Evolutionary conservation across 2,888 invertebrate genomes (phyloP).

Genomic region (Troides helena): DNA sequence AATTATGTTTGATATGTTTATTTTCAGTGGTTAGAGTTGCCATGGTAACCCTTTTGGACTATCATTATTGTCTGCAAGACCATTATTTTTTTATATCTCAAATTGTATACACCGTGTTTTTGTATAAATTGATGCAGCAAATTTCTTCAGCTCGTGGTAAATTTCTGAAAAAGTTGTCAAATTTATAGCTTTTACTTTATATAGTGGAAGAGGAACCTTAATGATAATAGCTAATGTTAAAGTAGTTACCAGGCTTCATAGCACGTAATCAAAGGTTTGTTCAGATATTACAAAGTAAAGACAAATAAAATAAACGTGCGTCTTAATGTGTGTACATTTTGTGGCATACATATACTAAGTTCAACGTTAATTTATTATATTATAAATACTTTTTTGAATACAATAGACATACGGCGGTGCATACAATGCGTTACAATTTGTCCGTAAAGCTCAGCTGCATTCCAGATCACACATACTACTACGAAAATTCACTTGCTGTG

Average conservation of each 20-base stretch:
- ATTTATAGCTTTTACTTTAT: background rate
- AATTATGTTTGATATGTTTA: no score
- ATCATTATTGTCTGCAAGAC: no score
- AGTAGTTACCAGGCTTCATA: no score
- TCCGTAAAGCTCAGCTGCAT: no score
- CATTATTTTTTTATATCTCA: no score
- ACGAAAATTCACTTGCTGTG: no score
- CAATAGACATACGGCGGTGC: background rate
- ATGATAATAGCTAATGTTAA: background rate
- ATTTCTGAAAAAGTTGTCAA: background rate
- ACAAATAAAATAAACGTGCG: background rate
- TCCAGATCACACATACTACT: no score
- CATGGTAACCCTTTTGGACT: no score
- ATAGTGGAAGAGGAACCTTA: background rate
- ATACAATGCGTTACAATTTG: background rate
- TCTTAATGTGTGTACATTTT: background rate
- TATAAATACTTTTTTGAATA: background rate
- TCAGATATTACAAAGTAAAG: background rate
- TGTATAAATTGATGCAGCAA: no score
- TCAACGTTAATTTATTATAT: background rate
- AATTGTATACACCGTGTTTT: no score
- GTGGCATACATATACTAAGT: background rate
- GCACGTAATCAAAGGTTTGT: background rate
- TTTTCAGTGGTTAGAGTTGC: no score
- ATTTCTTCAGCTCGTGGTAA: no score